Conservation (phyloP, 2,888 invertebrate genomes). For the Eumerus sabulonum region DNA sequence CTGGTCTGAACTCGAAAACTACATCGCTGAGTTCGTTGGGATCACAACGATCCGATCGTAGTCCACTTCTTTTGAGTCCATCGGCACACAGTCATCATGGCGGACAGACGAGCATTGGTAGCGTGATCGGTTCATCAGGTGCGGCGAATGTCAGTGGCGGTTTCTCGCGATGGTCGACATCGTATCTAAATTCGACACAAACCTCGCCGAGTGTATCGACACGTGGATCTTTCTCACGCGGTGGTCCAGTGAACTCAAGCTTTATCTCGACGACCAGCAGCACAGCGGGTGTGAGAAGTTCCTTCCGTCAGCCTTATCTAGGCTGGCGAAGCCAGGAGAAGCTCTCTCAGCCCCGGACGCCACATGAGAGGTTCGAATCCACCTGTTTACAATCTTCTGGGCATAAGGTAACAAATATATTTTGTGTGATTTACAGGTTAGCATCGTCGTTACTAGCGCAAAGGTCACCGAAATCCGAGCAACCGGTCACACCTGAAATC, state of each 20-base stretch:
- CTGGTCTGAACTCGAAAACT: conserved; percentile 89
- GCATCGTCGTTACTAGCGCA: conserved; percentile 84
- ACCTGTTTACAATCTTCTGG: neutral
- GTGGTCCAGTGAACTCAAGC: conserved; percentile 79
- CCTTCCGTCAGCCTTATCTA: conserved; percentile 92
- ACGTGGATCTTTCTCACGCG: conserved; percentile 85
- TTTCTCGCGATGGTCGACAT: conserved; percentile 84
- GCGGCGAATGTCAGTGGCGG: conserved; percentile 71
- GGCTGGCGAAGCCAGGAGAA: conserved; percentile 94
- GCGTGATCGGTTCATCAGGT: conserved; percentile 46
- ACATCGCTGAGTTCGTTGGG: conserved; percentile 90
- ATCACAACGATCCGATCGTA: conserved; percentile 79
- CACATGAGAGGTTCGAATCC: conserved; percentile 85
- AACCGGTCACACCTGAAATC: conserved; percentile 82
- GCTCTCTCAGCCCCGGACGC: conserved; percentile 88
- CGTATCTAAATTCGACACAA: conserved; percentile 86
- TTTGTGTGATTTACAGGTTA: conserved; percentile 79
- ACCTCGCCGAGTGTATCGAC: conserved; percentile 88
- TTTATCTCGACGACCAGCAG: conserved; percentile 83
- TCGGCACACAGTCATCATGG: conserved; percentile 79
- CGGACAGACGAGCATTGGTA: conserved; percentile 73
- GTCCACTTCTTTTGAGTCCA: conserved; percentile 78
- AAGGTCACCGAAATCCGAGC: conserved; percentile 76
- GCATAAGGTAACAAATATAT: neutral
- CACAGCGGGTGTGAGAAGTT: conserved; percentile 82